Base-by-base conservation (phyloP, 2,113 vertebrate species). In the Dromiciops gliroides region DNA sequence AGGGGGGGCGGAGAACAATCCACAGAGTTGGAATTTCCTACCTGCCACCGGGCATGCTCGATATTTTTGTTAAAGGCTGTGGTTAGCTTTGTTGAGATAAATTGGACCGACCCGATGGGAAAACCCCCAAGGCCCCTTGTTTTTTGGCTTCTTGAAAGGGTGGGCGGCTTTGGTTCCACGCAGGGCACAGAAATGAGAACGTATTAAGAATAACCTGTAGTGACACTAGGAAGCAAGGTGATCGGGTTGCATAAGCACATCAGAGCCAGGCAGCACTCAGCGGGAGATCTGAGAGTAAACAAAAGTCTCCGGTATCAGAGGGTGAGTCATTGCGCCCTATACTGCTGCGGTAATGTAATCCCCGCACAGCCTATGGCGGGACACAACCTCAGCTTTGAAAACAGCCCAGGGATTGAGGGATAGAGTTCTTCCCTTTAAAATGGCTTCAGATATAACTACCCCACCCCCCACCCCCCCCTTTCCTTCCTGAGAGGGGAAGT, bases 191-290 rank as follows among this genome's bases (percentile, higher is more conserved):
- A 93, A 67, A 96, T 94, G 95, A 95, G 94, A 93, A 50, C 47
- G 96, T 51, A 89, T 97, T 97, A 94, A 93, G 93, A 92, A 91
- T 89, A 95, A 95, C 48, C 96, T 50, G 91, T n/a, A 24, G 50
- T 60, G 93, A 75, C 19, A 0, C 52, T 12, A 19, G 44, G 53
- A 95, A 24, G n/a, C 67, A 97, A 96, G 89, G 52, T 91, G 96
- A 97, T 97, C 95, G 31, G 26, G 50, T 97, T 97, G 97, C 96
- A 97, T 95, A 97, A 97, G 90, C 19, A 50, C 90, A 91, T 92
- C 83, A 51, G 90, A 92, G 89, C 90, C 28, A 89, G 93, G 89
- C 48, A 90, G 92, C 10, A 3, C 16, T 96, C 93, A 0, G 0
- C 3, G 0, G 91, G 67, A 50, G 92, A 94, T 94, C 94, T 91